Evolutionary conservation across 2,888 invertebrate genomes (phyloP).

Genomic region (Pomacea canaliculata): DNA sequence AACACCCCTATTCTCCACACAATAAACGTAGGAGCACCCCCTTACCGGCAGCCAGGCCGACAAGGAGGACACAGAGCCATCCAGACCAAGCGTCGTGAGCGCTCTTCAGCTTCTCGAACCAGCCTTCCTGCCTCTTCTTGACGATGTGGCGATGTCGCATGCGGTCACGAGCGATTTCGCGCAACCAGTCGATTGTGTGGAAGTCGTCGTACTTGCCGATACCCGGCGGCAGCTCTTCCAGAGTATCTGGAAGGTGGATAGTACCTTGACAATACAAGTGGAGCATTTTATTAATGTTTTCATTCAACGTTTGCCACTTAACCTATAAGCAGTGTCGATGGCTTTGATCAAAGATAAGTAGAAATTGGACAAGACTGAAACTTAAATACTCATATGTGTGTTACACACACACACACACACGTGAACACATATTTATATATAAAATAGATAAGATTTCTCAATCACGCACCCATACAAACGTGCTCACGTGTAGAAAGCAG

Average conservation of each 20-base stretch:
- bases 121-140: conserved; percentile 83
- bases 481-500: too few species aligned
- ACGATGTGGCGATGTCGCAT: conserved; percentile 91
- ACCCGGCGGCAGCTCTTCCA: conserved; percentile 67
- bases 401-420: not conserved
- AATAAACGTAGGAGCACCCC: not conserved
- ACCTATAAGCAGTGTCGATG: too few species aligned
- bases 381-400: too few species aligned
- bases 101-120: conserved; percentile 90
- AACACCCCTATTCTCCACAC: too few species aligned
- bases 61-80: conserved; percentile 96
- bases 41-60: conserved; percentile 91
- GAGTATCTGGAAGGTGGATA: conserved; percentile 64
- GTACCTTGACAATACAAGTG: conserved; percentile 52
- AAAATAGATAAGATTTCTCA: too few species aligned
- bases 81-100: conserved; percentile 99
- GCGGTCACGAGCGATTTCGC: conserved; percentile 97
- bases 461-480: too few species aligned
- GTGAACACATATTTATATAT: too few species aligned
- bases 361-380: not conserved
- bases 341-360: not conserved
- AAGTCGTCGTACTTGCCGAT: conserved; percentile 92
- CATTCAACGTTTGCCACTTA: too few species aligned
- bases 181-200: conserved; percentile 99
- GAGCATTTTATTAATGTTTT: too few species aligned